Evolutionary conservation across 2,888 invertebrate species (phyloP).

Genomic region (Torymus tubicola): DNA sequence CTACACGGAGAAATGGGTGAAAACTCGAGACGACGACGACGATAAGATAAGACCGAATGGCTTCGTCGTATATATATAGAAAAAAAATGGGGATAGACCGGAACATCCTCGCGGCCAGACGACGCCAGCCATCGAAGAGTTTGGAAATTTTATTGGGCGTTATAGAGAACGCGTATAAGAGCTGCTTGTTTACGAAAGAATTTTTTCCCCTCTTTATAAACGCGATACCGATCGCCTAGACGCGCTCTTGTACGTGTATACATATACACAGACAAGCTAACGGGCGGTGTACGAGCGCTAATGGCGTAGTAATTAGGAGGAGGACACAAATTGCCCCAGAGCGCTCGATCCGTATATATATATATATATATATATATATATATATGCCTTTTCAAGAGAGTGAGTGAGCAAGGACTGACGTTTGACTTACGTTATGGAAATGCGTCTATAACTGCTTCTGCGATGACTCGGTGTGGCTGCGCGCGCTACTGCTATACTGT

Average conservation of each 20-base stretch:
- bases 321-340: slow-evolving; percentile 41
- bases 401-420: too few species aligned
- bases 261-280: background rate
- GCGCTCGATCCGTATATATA: background rate
- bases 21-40: slow-evolving; percentile 41
- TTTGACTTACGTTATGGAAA: too few species aligned
- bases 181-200: slow-evolving; percentile 36
- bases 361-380: too few species aligned
- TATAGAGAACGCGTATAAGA: slow-evolving; percentile 11
- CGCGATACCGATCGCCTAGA: slow-evolving; percentile 41
- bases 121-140: slow-evolving; percentile 34
- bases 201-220: background rate
- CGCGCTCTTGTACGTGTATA: background rate
- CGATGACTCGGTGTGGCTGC: too few species aligned
- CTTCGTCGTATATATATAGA: slow-evolving; percentile 29
- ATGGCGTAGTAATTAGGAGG: slow-evolving; percentile 49
- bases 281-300: slow-evolving; percentile 19
- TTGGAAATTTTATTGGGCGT: slow-evolving; percentile 53
- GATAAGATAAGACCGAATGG: slow-evolving; percentile 54
- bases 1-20: slow-evolving; percentile 6
- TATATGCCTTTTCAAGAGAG: too few species aligned
- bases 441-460: too few species aligned
- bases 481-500: too few species aligned
- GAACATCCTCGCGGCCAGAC: slow-evolving; percentile 47
- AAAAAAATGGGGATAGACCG: slow-evolving; percentile 13